Base-by-base conservation (phyloP, 2,797 vertebrate species). In the Sciaenops ocellatus region DNA sequence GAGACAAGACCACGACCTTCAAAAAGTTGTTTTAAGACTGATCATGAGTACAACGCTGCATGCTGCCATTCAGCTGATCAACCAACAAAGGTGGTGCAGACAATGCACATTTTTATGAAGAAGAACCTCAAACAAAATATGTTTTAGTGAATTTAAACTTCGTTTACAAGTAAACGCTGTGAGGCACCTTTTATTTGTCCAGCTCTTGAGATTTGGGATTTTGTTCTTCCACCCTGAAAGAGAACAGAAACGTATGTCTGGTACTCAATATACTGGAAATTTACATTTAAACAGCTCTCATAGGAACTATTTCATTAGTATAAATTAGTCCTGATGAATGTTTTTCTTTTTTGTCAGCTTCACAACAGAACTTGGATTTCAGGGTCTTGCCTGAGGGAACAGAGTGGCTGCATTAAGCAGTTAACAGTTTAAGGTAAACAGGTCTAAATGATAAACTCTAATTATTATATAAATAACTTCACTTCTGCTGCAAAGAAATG, bases 391-490 rank as follows among this genome's bases (percentile, higher is more conserved):
- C 42, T 24, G 6, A 48, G 18, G 65, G 6, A 74, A 57, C 44
- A 11, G 12, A 20, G 20, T 11, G 5, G 46, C 10, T 1, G 13
- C 48, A 16, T 0, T 34, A 7, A 73, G 64, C 50, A 50, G 59
- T 54, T 26, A 66, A 41, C 13, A n/a, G 15, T 63, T 12, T 16
- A 26, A 74, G 22, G 7, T 18, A 41, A 41, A 41, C 3, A 4
- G 28, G 12, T 24, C 6, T 15, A 51, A 30, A 52, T 57, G 51
- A 71, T 57, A 38, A 69, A 22, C 44, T 47, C 63, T 38, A 66
- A 73, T 76, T 79, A 64, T 54, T 48, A n/a, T n/a, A n/a, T n/a
- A n/a, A n/a, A n/a, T 20, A 28, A 34, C 30, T 76, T 54, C 20
- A 46, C 48, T 54, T 30, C 18, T 30, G 15, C 9, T 54, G 42